Evolutionary conservation across 2,888 invertebrate species (phyloP), one percentile per base, ranked within the genome.

Genomic region (Gymnocheta viridis): DNA sequence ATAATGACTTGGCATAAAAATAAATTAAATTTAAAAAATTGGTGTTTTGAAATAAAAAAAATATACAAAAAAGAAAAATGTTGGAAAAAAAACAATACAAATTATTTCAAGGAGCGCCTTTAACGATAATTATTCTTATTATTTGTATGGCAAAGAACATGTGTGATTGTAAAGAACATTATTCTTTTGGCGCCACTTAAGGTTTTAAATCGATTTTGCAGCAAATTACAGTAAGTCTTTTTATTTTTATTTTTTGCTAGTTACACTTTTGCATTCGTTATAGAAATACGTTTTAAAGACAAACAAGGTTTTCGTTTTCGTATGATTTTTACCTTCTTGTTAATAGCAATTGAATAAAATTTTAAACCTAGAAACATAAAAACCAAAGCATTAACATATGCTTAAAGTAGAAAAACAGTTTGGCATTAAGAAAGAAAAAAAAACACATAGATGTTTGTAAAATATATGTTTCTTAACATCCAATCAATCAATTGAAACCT

Each of bases 121-220:
- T 54, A 72, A 38, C 38, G 32, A 49, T 77, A 77, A 77, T 67
- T 69, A 60, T 77, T 77, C 77, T 69, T 67, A 60, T 69, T 77
- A 69, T 49, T 49, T 77, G 24, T 60, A 22, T 51, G 4, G 17
- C 22, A 54, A 51, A 64, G 38, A 62, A 51, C 41, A 74, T 62
- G 60, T 62, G 38, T 29, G 41, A 41, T 56, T 70, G 69, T 56
- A n/a, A 6, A 29, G 32, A 32, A 72, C 56, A 58, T 32, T 72
- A 72, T 58, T 49, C 60, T 60, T 44, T 49, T 82, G 82, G 82
- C 82, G 82, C 82, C 82, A 82, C 72, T 78, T 51, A 67, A 78
- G 67, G 82, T 78, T 51, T 78, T 67, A 72, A 73, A 78, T 73
- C 60, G 77, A 72, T 77, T 77, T 72, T 58, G 22, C 41, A 47